Base-by-base conservation (phyloP, 2,113 vertebrate species). In the Oenanthe oenanthe region DNA sequence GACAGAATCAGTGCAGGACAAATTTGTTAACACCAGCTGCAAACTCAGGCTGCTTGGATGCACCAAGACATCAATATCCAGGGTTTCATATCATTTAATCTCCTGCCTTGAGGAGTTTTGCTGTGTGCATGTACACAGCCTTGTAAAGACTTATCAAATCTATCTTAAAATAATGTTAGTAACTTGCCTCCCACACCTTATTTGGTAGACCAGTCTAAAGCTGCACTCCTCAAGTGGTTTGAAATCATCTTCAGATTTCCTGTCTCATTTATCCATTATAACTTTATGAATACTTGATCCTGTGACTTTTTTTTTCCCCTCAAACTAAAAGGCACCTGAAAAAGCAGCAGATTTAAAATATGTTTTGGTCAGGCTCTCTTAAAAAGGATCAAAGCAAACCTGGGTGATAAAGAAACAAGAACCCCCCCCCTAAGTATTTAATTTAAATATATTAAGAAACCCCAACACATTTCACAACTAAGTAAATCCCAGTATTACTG, bases 141-240 rank as follows among this genome's bases (percentile, higher is more conserved):
- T 92, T 4, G 2, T 57, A 48, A 10, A 71, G 73, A 67, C 61
- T 91, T 94, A 94, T 0, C 84, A 89, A 89, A 28, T 75, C 57
- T 60, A 5, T 75, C 81, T 95, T 68, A 78, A 89, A 89, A 89
- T 89, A 78, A 89, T 8, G 8, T 84, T 74, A 38, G 21, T 60
- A 87, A 36, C 57, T 93, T 91, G 74, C 70, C 29, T 96, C 65
- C 53, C 70, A 78, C 87, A 82, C 87, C 73, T 89, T 87, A 85
- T 82, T 89, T 93, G 57, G 70, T 92, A 87, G 57, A 56, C 19
- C 48, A 93, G 7, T 60, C 87, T 85, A 81, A 87, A 78, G 87
- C 70, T 78, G 81, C 43, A 43, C 72, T 80, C 34, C 25, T 86
- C 60, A 70, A 67, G 76, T 74, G 73, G 68, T 63, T 65, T 77